A percentile compares a stretch with the other conserved stretches of the same genome.
These are phyloP conservation scores for Conistra vaccinii DNA, from an alignment of 2,888 invertebrate species.

Conservation along the genomic window DNA sequence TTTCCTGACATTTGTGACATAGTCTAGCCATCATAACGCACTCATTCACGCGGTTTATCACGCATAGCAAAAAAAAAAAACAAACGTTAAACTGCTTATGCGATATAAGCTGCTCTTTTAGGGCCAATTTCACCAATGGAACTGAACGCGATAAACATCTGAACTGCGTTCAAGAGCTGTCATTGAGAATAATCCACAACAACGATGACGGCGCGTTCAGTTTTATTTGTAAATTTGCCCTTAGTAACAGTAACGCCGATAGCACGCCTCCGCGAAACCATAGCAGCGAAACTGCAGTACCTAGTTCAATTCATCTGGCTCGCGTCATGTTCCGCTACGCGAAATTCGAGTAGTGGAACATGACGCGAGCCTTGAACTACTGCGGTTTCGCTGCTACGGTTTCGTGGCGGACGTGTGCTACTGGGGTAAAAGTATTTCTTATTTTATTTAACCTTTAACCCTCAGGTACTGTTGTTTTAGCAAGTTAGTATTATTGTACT, in stretches of 20 bases:
- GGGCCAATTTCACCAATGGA: not conserved
- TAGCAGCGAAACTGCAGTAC: too few species aligned
- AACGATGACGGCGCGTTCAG: not conserved
- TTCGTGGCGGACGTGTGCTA: too few species aligned
- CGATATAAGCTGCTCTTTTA: constrained; percentile 17
- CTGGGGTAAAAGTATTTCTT: constrained; percentile 28
- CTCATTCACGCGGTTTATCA: constrained; percentile 4
- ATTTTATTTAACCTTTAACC: constrained; percentile 37
- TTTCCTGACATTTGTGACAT: constrained; percentile 46
- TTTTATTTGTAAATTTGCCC: not conserved
- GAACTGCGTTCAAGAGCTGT: not conserved
- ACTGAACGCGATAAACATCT: not conserved
- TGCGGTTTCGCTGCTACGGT: too few species aligned
- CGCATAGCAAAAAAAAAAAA: constrained; percentile 8
- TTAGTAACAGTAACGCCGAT: not conserved
- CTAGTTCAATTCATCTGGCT: too few species aligned
- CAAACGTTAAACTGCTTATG: not conserved
- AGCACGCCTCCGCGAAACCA: too few species aligned
- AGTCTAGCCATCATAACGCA: constrained; percentile 37
- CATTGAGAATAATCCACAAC: not conserved
- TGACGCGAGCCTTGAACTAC: too few species aligned
- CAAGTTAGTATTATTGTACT: constrained; percentile 65
- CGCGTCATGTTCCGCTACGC: too few species aligned
- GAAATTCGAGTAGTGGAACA: too few species aligned
- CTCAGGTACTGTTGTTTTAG: constrained; percentile 65